Percentiles rank a stretch among this genome's conserved stretches.
Evolutionary conservation across 2,888 invertebrate genomes (phyloP).

Genomic region (Euspilapteryx auroguttella): DNA sequence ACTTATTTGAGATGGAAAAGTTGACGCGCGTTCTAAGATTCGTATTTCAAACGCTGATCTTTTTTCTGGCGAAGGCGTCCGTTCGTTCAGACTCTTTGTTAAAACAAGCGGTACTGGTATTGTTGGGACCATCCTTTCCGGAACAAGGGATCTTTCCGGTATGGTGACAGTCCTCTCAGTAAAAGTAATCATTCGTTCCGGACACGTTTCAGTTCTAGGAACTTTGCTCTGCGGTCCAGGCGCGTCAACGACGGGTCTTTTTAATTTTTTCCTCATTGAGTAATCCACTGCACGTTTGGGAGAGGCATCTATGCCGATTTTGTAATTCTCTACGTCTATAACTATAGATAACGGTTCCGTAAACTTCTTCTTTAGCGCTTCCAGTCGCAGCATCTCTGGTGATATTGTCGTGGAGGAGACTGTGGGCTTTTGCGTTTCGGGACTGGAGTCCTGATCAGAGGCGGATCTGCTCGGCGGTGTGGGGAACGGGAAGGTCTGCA

Average conservation of each 20-base stretch:
- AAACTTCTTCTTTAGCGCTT: constrained; percentile 28
- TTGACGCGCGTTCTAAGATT: not conserved
- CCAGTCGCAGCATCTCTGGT: constrained; percentile 35
- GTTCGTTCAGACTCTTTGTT: constrained; percentile 9
- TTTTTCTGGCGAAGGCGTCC: constrained; percentile 15
- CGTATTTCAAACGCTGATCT: constrained; percentile 18
- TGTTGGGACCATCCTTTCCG: constrained; percentile 6
- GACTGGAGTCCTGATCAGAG: constrained; percentile 54
- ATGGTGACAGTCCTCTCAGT: constrained; percentile 12
- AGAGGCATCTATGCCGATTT: constrained; percentile 48
- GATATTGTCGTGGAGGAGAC: constrained; percentile 59
- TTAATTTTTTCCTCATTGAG: constrained; percentile 39
- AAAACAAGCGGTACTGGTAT: no score
- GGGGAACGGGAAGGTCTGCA: constrained; percentile 45
- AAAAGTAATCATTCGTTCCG: not conserved
- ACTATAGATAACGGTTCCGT: constrained; percentile 52
- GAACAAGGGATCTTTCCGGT: constrained; percentile 9
- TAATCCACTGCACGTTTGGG: constrained; percentile 52
- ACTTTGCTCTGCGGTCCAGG: constrained; percentile 31
- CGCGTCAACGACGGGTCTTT: constrained; percentile 27
- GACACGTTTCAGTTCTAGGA: constrained; percentile 17
- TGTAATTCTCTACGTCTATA: constrained; percentile 51
- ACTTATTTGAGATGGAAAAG: constrained; percentile 14
- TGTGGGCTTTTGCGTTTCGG: constrained; percentile 49
- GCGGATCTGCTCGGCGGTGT: constrained; percentile 65